Conservation (phyloP, 92 coral and sea anemone genomes). For the Umimayanthus kanabou region DNA sequence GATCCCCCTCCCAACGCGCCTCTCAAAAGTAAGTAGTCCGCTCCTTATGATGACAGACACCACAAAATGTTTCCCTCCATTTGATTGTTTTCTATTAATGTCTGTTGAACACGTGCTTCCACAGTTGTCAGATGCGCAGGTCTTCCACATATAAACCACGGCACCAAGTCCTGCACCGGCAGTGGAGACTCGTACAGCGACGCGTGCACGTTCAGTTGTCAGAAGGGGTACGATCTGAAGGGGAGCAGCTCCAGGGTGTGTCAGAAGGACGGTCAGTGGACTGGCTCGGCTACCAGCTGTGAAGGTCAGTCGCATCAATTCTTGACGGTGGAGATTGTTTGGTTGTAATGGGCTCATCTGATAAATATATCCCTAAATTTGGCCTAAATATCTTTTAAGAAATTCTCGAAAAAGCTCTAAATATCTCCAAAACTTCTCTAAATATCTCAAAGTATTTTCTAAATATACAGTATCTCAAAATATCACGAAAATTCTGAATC, state of each 20-base stretch:
- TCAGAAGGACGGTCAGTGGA: conserved; percentile 81
- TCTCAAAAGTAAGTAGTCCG: no score
- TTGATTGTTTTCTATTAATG: neutral
- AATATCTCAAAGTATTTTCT: no score
- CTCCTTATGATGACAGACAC: no score
- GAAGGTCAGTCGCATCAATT: conserved; percentile 59
- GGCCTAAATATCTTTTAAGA: no score
- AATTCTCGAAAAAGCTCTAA: no score
- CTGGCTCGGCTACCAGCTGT: conserved; percentile 75
- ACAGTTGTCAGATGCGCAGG: conserved; percentile 78
- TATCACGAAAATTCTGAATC: no score
- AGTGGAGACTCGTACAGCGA: conserved; percentile 59
- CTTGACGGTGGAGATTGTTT: no score
- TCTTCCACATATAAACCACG: conserved; percentile 62
- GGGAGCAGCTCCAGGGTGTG: conserved; percentile 81
- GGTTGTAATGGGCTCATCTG: no score
- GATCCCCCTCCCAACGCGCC: no score
- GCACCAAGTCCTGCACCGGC: conserved; percentile 72
- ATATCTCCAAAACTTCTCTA: no score
- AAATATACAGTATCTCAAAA: no score
- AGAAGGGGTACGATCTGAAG: conserved; percentile 69
- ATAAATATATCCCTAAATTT: no score
- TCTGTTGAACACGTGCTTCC: neutral
- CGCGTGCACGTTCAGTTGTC: conserved; percentile 73
- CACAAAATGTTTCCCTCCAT: neutral